Percentiles rank a stretch among this genome's conserved stretches.
phyloP scores from a whole-genome alignment of 1,140 invertebrate genomes.

The Ericerus pela region DNA sequence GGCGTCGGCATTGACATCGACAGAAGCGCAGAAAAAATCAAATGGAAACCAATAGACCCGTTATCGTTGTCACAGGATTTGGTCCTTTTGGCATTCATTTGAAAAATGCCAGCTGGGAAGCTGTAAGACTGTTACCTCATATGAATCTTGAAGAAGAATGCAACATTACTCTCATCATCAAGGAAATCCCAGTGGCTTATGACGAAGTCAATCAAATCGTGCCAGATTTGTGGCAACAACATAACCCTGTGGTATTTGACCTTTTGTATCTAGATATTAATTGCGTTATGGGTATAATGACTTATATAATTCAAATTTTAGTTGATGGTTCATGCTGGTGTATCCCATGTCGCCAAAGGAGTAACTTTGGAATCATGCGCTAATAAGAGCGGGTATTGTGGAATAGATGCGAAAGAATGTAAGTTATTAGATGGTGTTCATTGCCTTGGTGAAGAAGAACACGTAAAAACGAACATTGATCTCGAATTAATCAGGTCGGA shows the following conservation, averaged over 20 bases:
- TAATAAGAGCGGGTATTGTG: background rate
- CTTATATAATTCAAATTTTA: background rate
- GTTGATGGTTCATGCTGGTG: background rate
- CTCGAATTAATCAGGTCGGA: background rate
- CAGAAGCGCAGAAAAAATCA: too few relatives aligned
- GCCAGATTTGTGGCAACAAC: conserved; percentile 43
- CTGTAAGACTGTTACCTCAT: conserved; percentile 43
- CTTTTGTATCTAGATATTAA: background rate
- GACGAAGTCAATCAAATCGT: conserved; percentile 40
- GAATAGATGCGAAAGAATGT: background rate
- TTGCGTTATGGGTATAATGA: too few relatives aligned
- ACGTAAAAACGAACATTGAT: background rate
- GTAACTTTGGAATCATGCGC: conserved; percentile 4
- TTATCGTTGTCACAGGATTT: conserved; percentile 50
- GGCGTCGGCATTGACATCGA: too few relatives aligned
- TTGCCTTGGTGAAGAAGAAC: background rate
- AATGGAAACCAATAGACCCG: conserved; percentile 16
- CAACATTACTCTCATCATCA: conserved; percentile 38
- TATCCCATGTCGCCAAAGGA: background rate
- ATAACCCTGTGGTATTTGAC: conserved; percentile 42
- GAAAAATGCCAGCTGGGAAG: conserved; percentile 63
- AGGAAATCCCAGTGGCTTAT: conserved; percentile 52
- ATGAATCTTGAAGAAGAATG: conserved; percentile 28
- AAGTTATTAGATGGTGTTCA: background rate
- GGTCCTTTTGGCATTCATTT: conserved; percentile 51